Evolutionary conservation across 2,113 vertebrate genomes (phyloP), one percentile per base, ranked within the genome.

Genomic region (Chunga burmeisteri): DNA sequence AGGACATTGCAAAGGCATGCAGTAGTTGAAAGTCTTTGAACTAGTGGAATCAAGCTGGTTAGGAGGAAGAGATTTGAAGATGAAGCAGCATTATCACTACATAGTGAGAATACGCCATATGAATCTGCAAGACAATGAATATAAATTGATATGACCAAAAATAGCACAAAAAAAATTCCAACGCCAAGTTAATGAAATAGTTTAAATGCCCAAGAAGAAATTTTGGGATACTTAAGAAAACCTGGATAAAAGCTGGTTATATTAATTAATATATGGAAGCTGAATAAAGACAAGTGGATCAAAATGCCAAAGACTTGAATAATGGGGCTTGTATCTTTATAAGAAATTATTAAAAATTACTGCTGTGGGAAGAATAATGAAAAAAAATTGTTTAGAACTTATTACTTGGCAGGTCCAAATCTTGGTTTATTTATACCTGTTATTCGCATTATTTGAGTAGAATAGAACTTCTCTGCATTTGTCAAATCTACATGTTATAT

Each of bases 1-100:
- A 98, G 96, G 94, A 63, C 91, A 94, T 62, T 89, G 44, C 82
- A 97, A 98, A 97, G 94, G 44, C 80, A 92, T 62, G 14, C 16
- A 38, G 73, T 16, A 92, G 81, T 16, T 85, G 61, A 91, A 92
- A 72, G 16, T 17, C 55, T 86, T 94, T 73, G 58, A 95, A 95
- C 38, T 81, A 77, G 9, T 73, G 36, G 10, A 87, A 84, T 91
- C 65, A 78, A 92, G 29, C 29, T 82, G 29, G 23, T 68, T 50
- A 81, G 22, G 27, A 65, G 12, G 21, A 71, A 92, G 52, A 91
- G 30, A 44, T 68, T 65, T 92, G 71, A 94, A 56, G 55, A 52
- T 53, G 47, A 95, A 93, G 21, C 10, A 40, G 66, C 27, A 16
- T 34, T 70, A 86, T 36, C 44, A 42, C 30, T 88, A 34, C 49